These are phyloP conservation scores for Neria commutata DNA, from an alignment of 2,888 invertebrate species.

Conservation along the genomic window DNA sequence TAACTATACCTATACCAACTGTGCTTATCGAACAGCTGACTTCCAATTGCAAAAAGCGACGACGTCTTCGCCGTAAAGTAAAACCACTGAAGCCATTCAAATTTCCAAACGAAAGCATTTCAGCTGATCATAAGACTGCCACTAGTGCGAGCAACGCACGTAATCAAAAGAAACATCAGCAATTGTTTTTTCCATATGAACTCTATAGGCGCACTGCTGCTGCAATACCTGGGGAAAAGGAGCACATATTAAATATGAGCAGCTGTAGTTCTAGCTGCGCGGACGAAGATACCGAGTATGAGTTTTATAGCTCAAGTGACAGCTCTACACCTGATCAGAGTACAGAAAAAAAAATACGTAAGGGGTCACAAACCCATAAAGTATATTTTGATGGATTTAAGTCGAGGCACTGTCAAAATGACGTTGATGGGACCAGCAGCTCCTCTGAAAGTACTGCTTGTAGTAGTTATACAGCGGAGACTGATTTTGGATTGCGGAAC, in stretches of 20 bases:
- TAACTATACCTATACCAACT: too few species aligned
- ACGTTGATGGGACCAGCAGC: too few species aligned
- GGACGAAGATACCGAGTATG: slow-evolving; percentile 28
- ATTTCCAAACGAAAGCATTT: background rate
- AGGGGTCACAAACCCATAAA: too few species aligned
- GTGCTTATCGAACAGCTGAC: too few species aligned
- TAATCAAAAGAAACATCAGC: slow-evolving; percentile 34
- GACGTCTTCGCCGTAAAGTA: background rate
- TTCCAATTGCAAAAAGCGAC: slow-evolving; percentile 2
- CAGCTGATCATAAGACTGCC: background rate
- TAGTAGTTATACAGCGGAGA: background rate
- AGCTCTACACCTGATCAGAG: background rate
- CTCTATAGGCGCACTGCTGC: too few species aligned
- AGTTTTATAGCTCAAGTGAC: slow-evolving; percentile 17
- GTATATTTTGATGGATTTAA: too few species aligned
- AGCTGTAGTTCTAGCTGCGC: slow-evolving; percentile 42
- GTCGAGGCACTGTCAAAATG: too few species aligned
- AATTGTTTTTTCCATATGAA: slow-evolving; percentile 49
- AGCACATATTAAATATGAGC: slow-evolving; percentile 46
- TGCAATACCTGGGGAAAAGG: slow-evolving; percentile 21
- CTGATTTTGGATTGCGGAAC: background rate
- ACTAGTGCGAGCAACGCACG: background rate
- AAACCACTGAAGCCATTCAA: background rate
- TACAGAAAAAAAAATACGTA: background rate
- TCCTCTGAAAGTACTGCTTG: background rate